These are phyloP conservation scores for Spheniscus mendiculus DNA, from an alignment of 2,113 vertebrate species.

Conservation along the genomic window DNA sequence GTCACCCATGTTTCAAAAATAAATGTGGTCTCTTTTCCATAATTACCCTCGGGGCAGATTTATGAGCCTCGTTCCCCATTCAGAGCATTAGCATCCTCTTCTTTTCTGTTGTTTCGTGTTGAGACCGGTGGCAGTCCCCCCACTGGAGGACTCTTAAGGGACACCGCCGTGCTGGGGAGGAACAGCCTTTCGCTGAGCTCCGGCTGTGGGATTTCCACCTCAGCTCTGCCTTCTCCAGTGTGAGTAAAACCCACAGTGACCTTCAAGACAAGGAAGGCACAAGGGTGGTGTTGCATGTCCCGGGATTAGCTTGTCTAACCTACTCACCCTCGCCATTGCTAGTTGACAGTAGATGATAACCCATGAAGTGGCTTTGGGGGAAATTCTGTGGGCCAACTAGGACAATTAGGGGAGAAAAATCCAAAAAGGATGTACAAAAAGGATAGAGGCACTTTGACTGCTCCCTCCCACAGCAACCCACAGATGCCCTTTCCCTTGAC, in stretches of 20 bases:
- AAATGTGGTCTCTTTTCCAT: background rate
- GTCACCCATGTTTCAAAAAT: background rate
- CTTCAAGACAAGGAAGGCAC: background rate
- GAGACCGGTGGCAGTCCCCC: background rate
- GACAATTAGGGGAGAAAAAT: background rate
- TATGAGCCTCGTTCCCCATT: background rate
- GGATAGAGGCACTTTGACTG: background rate
- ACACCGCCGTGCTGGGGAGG: accelerated
- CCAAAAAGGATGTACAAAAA: background rate
- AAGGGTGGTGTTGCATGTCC: background rate
- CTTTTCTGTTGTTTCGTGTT: background rate
- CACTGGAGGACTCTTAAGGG: background rate
- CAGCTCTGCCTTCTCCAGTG: background rate
- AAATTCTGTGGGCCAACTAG: background rate
- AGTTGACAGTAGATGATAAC: background rate
- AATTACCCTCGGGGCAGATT: background rate
- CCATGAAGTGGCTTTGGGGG: background rate
- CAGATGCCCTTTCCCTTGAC: background rate
- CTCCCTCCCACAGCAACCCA: background rate
- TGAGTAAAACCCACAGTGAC: background rate
- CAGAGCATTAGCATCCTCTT: background rate
- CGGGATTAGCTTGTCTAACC: background rate
- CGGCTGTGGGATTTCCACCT: background rate
- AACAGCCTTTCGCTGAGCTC: background rate
- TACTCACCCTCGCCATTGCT: background rate